phyloP scores from a whole-genome alignment of 2,888 invertebrate species.

The Yponomeuta sedellus region DNA sequence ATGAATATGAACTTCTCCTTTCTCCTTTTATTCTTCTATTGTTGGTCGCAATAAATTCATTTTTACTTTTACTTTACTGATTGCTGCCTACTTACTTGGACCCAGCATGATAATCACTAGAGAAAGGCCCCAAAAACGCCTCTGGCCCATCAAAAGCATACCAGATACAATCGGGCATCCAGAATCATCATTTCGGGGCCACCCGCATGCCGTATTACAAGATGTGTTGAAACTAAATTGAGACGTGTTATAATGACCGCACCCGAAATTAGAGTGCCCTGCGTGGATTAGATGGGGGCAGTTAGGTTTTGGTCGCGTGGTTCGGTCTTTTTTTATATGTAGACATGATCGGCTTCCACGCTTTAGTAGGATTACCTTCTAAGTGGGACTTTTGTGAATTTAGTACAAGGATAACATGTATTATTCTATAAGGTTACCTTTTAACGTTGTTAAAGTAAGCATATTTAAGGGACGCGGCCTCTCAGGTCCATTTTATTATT shows the following conservation, averaged over 20 bases:
- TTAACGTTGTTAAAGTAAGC: too few relatives aligned
- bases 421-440: too few relatives aligned
- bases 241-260: conserved; percentile 71
- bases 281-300: conserved; percentile 20
- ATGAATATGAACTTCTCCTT: too few relatives aligned
- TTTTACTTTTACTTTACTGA: too few relatives aligned
- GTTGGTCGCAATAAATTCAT: too few relatives aligned
- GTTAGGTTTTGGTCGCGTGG: conserved; percentile 31
- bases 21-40: too few relatives aligned
- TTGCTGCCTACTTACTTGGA: not conserved
- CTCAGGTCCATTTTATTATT: too few relatives aligned
- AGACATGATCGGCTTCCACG: too few relatives aligned
- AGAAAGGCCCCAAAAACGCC: not conserved
- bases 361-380: too few relatives aligned
- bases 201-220: conserved; percentile 64
- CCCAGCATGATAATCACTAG: not conserved
- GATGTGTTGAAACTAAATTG: conserved; percentile 66
- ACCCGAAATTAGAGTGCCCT: conserved; percentile 45
- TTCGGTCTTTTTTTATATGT: conserved; percentile 24
- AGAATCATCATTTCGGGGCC: conserved; percentile 32
- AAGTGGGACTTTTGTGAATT: too few relatives aligned
- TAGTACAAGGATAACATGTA: too few relatives aligned
- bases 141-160: not conserved
- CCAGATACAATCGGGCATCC: conserved; percentile 1
- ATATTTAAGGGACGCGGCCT: too few relatives aligned